A percentile compares a stretch with the other conserved stretches of the same genome.
phyloP scores from a whole-genome alignment of 2,113 vertebrate species.

The Sclerurus mexicanus region DNA sequence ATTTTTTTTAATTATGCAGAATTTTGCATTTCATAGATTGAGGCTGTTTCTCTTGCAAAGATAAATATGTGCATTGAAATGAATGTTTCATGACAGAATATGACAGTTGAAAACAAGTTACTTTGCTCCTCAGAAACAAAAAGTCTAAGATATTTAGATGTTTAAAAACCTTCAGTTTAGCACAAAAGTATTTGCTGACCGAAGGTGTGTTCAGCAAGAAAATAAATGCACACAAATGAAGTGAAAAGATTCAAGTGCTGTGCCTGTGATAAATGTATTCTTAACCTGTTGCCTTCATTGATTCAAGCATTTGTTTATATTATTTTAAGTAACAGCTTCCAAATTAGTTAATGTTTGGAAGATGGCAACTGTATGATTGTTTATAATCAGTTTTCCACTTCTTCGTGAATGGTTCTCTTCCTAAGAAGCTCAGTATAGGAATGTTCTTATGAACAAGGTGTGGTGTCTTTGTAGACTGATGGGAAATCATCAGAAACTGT shows the following conservation, averaged over 20 bases:
- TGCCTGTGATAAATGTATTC: neutral
- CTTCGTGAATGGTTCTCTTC: neutral
- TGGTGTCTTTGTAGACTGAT: neutral
- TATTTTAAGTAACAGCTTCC: neutral
- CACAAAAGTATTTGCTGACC: neutral
- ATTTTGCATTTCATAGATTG: neutral
- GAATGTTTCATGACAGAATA: neutral
- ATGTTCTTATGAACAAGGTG: neutral
- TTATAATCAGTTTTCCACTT: neutral
- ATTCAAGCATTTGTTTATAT: conserved; percentile 6
- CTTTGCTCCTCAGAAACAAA: conserved; percentile 26
- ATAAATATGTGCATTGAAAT: neutral
- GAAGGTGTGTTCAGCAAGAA: conserved; percentile 2
- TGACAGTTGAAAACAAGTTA: neutral
- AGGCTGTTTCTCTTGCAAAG: neutral
- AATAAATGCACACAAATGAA: neutral
- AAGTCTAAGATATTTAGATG: neutral
- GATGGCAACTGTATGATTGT: neutral
- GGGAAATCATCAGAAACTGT: neutral
- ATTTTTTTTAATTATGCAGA: neutral
- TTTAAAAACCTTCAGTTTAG: neutral
- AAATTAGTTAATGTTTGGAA: conserved; percentile 2
- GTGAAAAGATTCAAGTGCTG: neutral
- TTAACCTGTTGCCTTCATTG: neutral
- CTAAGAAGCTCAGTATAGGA: neutral